These are phyloP conservation scores for Cheiracanthium punctorium DNA, from an alignment of 2,888 invertebrate species.

Conservation along the genomic window DNA sequence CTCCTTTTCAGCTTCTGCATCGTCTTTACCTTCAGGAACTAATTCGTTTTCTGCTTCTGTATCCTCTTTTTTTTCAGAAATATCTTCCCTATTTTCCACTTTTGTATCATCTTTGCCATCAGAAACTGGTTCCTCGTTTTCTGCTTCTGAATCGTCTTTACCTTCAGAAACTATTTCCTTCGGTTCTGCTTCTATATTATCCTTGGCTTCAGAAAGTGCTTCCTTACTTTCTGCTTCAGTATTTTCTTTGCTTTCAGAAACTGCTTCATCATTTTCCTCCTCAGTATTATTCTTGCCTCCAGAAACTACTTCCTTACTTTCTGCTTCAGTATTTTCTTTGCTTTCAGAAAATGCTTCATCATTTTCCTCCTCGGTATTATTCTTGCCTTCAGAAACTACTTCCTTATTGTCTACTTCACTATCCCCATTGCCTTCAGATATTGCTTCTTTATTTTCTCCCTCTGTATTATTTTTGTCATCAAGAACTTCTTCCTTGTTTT, in stretches of 20 bases:
- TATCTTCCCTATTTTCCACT: not conserved
- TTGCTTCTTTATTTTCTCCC: not conserved
- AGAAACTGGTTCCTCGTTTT: not conserved
- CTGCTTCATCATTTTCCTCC: not conserved
- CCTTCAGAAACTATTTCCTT: not conserved
- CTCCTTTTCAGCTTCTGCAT: not conserved
- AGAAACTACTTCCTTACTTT: not conserved
- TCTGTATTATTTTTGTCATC: conserved; percentile 7
- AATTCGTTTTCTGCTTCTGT: not conserved
- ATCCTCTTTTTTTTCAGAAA: not conserved
- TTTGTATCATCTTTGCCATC: not conserved
- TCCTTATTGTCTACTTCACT: not conserved
- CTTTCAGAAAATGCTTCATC: not conserved
- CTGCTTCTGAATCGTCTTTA: no score
- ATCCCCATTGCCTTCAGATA: not conserved
- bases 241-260: not conserved
- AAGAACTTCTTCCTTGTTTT: not conserved
- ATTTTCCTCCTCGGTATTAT: not conserved
- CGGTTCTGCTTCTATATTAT: not conserved
- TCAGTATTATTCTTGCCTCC: not conserved
- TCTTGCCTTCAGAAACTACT: not conserved
- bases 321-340: not conserved
- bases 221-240: not conserved
- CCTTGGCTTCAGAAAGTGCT: not conserved
- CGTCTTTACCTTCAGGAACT: not conserved